A percentile compares a stretch with the other conserved stretches of the same genome.
Conservation (phyloP, 1,140 invertebrate genomes). For the Neocloeon triangulifer region DNA sequence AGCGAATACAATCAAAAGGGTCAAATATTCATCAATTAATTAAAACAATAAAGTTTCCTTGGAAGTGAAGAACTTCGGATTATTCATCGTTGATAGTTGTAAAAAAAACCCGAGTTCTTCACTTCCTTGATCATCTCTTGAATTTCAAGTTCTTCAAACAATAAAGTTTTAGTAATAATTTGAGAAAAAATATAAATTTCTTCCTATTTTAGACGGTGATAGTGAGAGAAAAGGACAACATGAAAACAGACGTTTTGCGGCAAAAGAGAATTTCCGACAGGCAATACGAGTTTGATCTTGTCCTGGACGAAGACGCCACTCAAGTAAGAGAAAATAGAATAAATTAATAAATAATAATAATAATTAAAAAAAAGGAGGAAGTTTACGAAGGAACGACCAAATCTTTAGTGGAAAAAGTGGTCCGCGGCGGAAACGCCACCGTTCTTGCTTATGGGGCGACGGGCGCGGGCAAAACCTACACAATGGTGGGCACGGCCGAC, state of each 20-base stretch:
- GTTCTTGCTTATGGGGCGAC: slow-evolving; percentile 95
- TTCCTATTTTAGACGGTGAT: slow-evolving; percentile 30
- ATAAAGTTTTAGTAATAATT: too few relatives aligned
- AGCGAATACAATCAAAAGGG: too few relatives aligned
- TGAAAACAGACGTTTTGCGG: slow-evolving; percentile 33
- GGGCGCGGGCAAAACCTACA: slow-evolving; percentile 77
- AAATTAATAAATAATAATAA: not conserved
- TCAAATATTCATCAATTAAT: too few relatives aligned
- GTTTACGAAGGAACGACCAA: slow-evolving; percentile 54
- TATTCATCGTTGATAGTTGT: too few relatives aligned
- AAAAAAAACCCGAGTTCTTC: too few relatives aligned
- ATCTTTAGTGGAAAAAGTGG: slow-evolving; percentile 50
- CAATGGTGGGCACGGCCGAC: slow-evolving; percentile 55
- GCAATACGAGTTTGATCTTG: slow-evolving; percentile 70
- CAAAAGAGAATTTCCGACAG: slow-evolving; percentile 39
- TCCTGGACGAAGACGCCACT: slow-evolving; percentile 53
- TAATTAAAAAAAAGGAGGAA: slow-evolving; percentile 30
- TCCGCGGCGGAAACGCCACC: slow-evolving; percentile 83
- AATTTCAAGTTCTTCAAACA: too few relatives aligned
- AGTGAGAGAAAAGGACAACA: slow-evolving; percentile 34
- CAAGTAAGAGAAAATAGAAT: slow-evolving; percentile 24
- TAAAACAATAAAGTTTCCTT: too few relatives aligned
- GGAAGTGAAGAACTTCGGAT: too few relatives aligned
- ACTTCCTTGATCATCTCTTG: too few relatives aligned
- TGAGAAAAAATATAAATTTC: too few relatives aligned